phyloP scores from a whole-genome alignment of 2,888 invertebrate species.

The Diaperis boleti region DNA sequence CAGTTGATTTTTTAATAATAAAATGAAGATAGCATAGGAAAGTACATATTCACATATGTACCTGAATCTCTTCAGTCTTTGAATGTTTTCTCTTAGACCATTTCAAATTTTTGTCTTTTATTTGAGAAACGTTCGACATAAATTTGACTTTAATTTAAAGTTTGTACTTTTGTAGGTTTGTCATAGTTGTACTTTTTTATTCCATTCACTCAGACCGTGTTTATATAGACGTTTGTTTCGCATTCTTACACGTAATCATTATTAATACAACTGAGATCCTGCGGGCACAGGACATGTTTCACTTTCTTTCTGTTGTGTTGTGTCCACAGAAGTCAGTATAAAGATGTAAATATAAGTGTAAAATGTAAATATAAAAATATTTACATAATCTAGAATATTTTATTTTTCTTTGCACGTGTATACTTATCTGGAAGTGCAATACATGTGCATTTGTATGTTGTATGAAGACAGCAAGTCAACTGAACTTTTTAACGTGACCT shows the following conservation, averaged over 20 bases:
- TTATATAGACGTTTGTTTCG: slow-evolving; percentile 9
- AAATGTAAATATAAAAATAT: slow-evolving; percentile 44
- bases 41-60: slow-evolving; percentile 64
- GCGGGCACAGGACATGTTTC: slow-evolving; percentile 24
- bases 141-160: slow-evolving; percentile 5
- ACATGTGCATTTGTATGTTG: not conserved
- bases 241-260: slow-evolving; percentile 22
- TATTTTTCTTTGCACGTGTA: slow-evolving; percentile 38
- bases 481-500: too few species aligned
- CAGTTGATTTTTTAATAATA: slow-evolving; percentile 50
- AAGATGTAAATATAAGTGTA: slow-evolving; percentile 41
- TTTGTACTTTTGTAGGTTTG: slow-evolving; percentile 31
- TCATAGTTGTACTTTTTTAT: slow-evolving; percentile 13
- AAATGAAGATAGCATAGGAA: slow-evolving; percentile 48
- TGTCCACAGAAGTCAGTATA: slow-evolving; percentile 28
- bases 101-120: not conserved
- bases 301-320: slow-evolving; percentile 26
- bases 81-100: slow-evolving; percentile 17
- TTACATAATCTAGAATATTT: slow-evolving; percentile 36
- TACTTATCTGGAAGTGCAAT: slow-evolving; percentile 18
- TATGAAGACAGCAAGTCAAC: not conserved
- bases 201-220: not conserved
- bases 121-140: slow-evolving; percentile 23
- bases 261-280: slow-evolving; percentile 13
- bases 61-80: slow-evolving; percentile 55